Evolutionary conservation across 1,140 invertebrate genomes (phyloP).

Genomic region (Saccostrea echinata): DNA sequence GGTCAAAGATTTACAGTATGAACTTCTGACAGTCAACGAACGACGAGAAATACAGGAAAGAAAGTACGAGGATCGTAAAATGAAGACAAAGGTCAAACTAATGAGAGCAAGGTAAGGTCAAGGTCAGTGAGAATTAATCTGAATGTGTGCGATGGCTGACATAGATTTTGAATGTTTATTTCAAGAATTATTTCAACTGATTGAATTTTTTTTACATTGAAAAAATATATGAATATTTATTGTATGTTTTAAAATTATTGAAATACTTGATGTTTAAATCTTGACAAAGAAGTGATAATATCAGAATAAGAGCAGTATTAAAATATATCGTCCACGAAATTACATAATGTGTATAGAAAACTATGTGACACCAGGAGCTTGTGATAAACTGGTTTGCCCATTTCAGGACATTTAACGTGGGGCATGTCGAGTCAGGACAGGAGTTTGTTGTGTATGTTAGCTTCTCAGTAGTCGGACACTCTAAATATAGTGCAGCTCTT

Average conservation of each 20-base stretch:
- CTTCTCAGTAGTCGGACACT: slow-evolving; percentile 22
- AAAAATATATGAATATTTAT: too few species aligned
- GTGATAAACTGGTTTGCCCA: background rate
- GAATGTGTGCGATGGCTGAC: background rate
- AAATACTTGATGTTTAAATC: too few species aligned
- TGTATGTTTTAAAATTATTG: too few species aligned
- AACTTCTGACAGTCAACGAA: slow-evolving; percentile 72
- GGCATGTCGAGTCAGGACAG: background rate
- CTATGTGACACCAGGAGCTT: background rate
- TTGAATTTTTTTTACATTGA: too few species aligned
- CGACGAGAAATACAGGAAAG: slow-evolving; percentile 71
- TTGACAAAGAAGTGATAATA: background rate
- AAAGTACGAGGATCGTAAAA: slow-evolving; percentile 75
- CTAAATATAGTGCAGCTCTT: slow-evolving; percentile 23
- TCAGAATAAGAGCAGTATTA: background rate
- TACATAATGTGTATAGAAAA: slow-evolving; percentile 3
- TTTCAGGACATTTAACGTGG: slow-evolving; percentile 27
- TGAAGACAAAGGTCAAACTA: slow-evolving; percentile 74
- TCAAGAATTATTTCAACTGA: too few species aligned
- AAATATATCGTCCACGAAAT: background rate
- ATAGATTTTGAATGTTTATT: too few species aligned
- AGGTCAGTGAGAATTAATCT: background rate
- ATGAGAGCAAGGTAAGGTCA: slow-evolving; percentile 75
- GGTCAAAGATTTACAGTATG: slow-evolving; percentile 73
- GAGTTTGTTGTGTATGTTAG: slow-evolving; percentile 13